These are phyloP conservation scores for Philonicus albiceps DNA, from an alignment of 2,888 invertebrate species.

Conservation along the genomic window DNA sequence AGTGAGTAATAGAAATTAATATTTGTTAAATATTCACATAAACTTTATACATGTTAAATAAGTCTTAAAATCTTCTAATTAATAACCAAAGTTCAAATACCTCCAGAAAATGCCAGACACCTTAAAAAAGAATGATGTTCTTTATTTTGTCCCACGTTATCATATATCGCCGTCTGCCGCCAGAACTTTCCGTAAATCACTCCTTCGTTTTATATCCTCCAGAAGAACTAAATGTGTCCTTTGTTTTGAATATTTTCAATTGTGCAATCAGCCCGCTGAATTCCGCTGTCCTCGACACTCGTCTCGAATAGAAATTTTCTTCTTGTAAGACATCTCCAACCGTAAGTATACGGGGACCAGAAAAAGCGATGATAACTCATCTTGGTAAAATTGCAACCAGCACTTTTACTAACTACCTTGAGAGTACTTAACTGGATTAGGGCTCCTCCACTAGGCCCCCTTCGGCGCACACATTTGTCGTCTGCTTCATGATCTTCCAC, in stretches of 20 bases:
- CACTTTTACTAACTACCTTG: background rate
- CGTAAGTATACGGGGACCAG: background rate
- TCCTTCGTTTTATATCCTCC: background rate
- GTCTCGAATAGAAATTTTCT: background rate
- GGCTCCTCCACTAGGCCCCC: background rate
- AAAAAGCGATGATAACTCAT: background rate
- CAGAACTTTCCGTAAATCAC: background rate
- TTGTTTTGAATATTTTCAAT: background rate
- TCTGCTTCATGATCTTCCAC: background rate
- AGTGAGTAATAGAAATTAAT: too few species aligned
- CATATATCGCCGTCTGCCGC: background rate
- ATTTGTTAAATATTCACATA: too few species aligned
- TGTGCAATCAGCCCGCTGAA: background rate
- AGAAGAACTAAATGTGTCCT: background rate
- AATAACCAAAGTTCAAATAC: background rate
- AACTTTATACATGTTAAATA: too few species aligned
- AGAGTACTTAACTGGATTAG: constrained; percentile 2
- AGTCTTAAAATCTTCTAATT: background rate
- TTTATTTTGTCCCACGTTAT: background rate
- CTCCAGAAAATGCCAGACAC: background rate
- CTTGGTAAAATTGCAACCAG: background rate
- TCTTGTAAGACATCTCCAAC: background rate
- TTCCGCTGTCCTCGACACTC: background rate
- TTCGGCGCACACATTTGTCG: background rate
- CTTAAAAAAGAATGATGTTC: background rate